These are phyloP conservation scores for Polydrusus pterygomalis DNA, from an alignment of 2,888 invertebrate genomes.

Conservation along the genomic window DNA sequence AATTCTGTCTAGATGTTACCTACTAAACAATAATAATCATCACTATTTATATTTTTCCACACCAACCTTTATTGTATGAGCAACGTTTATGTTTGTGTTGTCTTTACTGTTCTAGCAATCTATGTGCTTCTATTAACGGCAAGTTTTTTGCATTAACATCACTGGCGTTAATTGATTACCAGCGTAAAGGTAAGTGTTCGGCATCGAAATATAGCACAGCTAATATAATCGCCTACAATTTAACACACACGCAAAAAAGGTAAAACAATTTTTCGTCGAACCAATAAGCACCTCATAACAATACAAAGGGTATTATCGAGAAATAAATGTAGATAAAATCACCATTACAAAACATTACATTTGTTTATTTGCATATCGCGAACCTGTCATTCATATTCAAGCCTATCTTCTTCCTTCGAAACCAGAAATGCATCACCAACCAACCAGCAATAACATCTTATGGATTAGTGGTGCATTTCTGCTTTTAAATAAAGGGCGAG, in stretches of 20 bases:
- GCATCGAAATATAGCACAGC: conserved; percentile 12
- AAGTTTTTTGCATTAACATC: conserved; percentile 23
- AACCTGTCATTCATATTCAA: no score
- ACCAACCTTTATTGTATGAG: neutral
- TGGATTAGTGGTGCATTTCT: no score
- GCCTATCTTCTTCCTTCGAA: no score
- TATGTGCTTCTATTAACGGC: conserved; percentile 15
- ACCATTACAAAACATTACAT: neutral
- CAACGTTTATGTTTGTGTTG: neutral
- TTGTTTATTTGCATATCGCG: neutral
- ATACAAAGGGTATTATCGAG: neutral
- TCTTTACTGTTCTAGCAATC: conserved; percentile 12
- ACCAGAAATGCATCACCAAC: no score
- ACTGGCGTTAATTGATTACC: neutral
- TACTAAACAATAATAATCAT: conserved; percentile 23
- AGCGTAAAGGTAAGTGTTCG: conserved; percentile 18
- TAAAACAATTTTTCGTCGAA: neutral
- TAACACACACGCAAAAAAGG: neutral
- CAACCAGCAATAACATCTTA: no score
- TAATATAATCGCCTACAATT: conserved; percentile 5
- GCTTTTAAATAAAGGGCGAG: no score
- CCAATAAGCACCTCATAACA: neutral
- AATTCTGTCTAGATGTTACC: conserved; percentile 7
- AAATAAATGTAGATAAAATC: conserved; percentile 6
- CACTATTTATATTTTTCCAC: neutral